These are phyloP conservation scores for Aphidoletes aphidimyza DNA, from an alignment of 2,888 invertebrate species.

Conservation along the genomic window DNA sequence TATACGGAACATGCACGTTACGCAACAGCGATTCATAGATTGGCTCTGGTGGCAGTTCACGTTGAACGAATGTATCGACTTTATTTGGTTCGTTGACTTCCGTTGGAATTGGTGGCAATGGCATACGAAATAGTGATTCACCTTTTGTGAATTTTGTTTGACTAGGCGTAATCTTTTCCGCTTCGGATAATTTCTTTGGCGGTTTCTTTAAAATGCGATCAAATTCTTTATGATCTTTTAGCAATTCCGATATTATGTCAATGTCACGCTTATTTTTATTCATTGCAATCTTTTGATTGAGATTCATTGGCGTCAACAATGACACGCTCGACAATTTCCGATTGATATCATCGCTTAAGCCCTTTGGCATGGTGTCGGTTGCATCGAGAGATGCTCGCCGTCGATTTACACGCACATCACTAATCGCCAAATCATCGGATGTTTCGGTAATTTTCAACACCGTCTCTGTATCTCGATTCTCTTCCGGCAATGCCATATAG, in stretches of 20 bases:
- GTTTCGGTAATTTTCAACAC: constrained; percentile 75
- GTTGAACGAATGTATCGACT: constrained; percentile 53
- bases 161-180: constrained; percentile 58
- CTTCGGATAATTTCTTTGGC: constrained; percentile 67
- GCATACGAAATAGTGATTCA: neutral
- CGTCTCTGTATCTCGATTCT: constrained; percentile 61
- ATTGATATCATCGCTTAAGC: constrained; percentile 44
- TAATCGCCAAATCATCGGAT: constrained; percentile 68
- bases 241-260: constrained; percentile 78
- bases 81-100: neutral
- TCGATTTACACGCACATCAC: neutral
- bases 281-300: constrained; percentile 65
- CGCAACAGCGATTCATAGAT: constrained; percentile 65
- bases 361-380: constrained; percentile 58
- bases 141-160: constrained; percentile 2
- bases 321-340: constrained; percentile 20
- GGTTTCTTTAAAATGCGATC: constrained; percentile 82
- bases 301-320: neutral
- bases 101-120: constrained; percentile 35
- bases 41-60: constrained; percentile 61
- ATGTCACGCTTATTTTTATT: constrained; percentile 73
- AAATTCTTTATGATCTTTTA: constrained; percentile 85
- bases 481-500: constrained; percentile 75
- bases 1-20: constrained; percentile 67
- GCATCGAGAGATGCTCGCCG: constrained; percentile 55